Conservation (phyloP, 2,888 invertebrate species). For the Slavum lentiscoides region DNA sequence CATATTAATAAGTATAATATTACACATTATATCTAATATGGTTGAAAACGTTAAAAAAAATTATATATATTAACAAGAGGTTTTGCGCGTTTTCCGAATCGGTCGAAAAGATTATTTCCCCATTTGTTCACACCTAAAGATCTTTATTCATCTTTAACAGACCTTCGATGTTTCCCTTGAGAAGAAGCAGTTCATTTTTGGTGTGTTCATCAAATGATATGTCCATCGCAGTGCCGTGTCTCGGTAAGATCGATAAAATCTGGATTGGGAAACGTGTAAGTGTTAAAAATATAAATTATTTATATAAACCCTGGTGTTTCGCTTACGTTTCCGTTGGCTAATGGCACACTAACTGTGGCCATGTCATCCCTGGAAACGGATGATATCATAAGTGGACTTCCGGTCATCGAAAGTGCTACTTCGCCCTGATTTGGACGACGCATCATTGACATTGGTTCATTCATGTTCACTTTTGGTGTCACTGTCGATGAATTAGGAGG, state of each 20-base stretch:
- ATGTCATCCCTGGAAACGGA: conserved; percentile 51
- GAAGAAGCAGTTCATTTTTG: conserved; percentile 44
- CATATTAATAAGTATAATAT: too few species aligned
- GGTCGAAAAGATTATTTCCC: not conserved
- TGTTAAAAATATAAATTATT: not conserved
- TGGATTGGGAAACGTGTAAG: not conserved
- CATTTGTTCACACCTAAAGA: not conserved
- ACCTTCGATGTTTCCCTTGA: conserved; percentile 43
- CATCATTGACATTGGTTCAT: conserved; percentile 54
- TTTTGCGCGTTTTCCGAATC: too few species aligned
- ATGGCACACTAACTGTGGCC: conserved; percentile 54
- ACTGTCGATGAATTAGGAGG: conserved; percentile 18
- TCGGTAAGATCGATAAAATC: conserved; percentile 54
- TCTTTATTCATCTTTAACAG: conserved; percentile 12
- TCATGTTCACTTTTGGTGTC: conserved; percentile 54
- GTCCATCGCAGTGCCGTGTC: conserved; percentile 41
- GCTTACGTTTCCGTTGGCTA: conserved; percentile 53
- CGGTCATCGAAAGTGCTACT: conserved; percentile 54
- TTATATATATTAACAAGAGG: too few species aligned
- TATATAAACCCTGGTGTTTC: not conserved
- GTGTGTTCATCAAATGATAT: conserved; percentile 51
- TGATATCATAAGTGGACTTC: conserved; percentile 54
- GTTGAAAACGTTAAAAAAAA: too few species aligned
- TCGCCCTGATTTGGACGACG: conserved; percentile 54
- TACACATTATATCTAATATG: too few species aligned